Conservation (phyloP, 2,888 invertebrate species). For the Oasisia sp. region DNA sequence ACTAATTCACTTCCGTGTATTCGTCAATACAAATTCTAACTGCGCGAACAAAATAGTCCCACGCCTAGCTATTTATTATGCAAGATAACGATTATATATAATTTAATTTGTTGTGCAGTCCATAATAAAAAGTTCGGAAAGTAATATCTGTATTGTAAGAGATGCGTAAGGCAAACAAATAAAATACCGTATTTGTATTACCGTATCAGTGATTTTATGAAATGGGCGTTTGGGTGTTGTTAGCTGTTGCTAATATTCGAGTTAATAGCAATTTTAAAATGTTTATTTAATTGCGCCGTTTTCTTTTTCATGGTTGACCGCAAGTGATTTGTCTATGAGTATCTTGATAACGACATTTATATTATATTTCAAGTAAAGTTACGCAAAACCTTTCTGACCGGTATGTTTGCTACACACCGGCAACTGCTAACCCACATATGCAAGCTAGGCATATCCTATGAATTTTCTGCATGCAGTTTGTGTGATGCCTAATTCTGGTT, state of each 20-base stretch:
- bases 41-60: slow-evolving; percentile 9
- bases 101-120: not conserved
- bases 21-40: not conserved
- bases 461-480: not conserved
- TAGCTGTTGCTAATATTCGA: not conserved
- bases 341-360: not conserved
- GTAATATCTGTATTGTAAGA: not conserved
- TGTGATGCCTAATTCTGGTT: not conserved
- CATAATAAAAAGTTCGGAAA: not conserved
- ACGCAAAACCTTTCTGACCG: not conserved
- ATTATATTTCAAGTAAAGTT: not conserved
- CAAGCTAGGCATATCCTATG: not conserved
- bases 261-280: not conserved
- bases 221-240: not conserved
- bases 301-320: not conserved
- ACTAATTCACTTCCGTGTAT: slow-evolving; percentile 17
- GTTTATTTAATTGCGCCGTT: not conserved
- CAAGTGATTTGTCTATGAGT: not conserved
- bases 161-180: not conserved
- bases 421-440: not conserved
- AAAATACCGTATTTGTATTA: not conserved
- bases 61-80: not conserved
- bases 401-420: too few relatives aligned
- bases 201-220: not conserved
- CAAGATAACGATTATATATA: not conserved